phyloP scores from a whole-genome alignment of 2,888 invertebrate genomes.

The Hirtodrosophila cameraria region DNA sequence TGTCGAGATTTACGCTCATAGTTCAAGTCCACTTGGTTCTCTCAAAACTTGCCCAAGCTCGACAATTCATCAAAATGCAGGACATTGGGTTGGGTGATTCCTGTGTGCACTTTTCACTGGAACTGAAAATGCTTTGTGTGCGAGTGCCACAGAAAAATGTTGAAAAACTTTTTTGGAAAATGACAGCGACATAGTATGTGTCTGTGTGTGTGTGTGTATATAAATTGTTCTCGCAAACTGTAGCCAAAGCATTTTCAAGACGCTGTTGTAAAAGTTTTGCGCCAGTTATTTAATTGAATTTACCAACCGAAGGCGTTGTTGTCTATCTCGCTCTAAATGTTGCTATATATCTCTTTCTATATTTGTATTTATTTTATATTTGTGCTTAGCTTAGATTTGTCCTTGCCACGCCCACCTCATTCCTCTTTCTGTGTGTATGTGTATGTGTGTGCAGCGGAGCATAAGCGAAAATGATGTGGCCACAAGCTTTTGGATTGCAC shows the following conservation, averaged over 20 bases:
- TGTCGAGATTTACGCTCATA: slow-evolving; percentile 49
- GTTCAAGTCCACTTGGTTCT: slow-evolving; percentile 39
- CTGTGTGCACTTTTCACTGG: slow-evolving; percentile 28
- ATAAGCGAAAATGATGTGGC: slow-evolving; percentile 57
- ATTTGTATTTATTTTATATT: slow-evolving; percentile 45
- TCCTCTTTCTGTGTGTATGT: too few relatives aligned
- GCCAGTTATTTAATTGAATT: slow-evolving; percentile 78
- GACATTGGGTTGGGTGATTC: background rate
- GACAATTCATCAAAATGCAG: slow-evolving; percentile 66
- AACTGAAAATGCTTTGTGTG: slow-evolving; percentile 39
- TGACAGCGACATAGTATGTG: slow-evolving; percentile 17
- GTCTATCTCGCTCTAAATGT: background rate
- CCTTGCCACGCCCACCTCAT: slow-evolving; percentile 38
- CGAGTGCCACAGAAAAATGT: slow-evolving; percentile 44
- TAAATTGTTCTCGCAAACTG: slow-evolving; percentile 79
- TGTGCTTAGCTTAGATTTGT: slow-evolving; percentile 61
- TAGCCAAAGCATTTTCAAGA: slow-evolving; percentile 72
- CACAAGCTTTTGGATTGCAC: slow-evolving; percentile 43
- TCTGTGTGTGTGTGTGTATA: slow-evolving; percentile 33
- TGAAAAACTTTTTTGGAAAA: slow-evolving; percentile 55
- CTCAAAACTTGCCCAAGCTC: slow-evolving; percentile 38
- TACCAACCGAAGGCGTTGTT: slow-evolving; percentile 71
- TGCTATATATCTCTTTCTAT: slow-evolving; percentile 13
- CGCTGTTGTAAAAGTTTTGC: slow-evolving; percentile 62
- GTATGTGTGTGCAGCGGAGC: slow-evolving; percentile 9